These are phyloP conservation scores for Polypedilum pembai DNA, from an alignment of 1,140 invertebrate genomes.

Conservation along the genomic window DNA sequence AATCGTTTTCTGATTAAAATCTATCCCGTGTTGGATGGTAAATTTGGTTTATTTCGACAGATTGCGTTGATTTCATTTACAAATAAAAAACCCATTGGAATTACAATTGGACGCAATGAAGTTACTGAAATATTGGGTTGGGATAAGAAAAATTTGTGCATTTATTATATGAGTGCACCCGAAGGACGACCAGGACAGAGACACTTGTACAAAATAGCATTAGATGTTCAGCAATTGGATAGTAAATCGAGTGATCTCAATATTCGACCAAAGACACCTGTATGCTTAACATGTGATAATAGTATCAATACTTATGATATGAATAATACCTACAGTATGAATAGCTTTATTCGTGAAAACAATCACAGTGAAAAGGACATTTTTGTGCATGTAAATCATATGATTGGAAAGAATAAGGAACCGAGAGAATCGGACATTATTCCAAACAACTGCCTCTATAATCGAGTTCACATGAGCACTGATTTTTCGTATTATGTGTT, in stretches of 20 bases:
- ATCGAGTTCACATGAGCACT: slow-evolving; percentile 55
- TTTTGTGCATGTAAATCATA: slow-evolving; percentile 29
- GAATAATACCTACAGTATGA: slow-evolving; percentile 40
- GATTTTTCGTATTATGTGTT: slow-evolving; percentile 54
- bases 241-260: slow-evolving; percentile 32
- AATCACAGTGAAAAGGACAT: slow-evolving; percentile 35
- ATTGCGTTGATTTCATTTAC: slow-evolving; percentile 46
- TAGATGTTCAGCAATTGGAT: slow-evolving; percentile 37
- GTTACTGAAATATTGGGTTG: slow-evolving; percentile 59
- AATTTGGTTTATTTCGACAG: slow-evolving; percentile 46
- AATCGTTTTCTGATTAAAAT: slow-evolving; percentile 29
- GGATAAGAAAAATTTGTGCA: slow-evolving; percentile 53
- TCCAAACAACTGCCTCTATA: slow-evolving; percentile 54
- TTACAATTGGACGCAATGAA: slow-evolving; percentile 62
- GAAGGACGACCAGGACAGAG: slow-evolving; percentile 58
- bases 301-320: slow-evolving; percentile 18
- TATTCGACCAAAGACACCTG: slow-evolving; percentile 40
- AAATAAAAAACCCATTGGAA: slow-evolving; percentile 41
- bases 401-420: slow-evolving; percentile 36
- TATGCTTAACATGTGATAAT: slow-evolving; percentile 42
- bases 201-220: slow-evolving; percentile 60
- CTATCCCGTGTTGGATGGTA: slow-evolving; percentile 53
- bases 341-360: slow-evolving; percentile 34
- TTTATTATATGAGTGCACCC: slow-evolving; percentile 65
- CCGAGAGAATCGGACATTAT: slow-evolving; percentile 33